Base-by-base conservation (phyloP, 2,797 vertebrate species). In the Chelonia mydas region DNA sequence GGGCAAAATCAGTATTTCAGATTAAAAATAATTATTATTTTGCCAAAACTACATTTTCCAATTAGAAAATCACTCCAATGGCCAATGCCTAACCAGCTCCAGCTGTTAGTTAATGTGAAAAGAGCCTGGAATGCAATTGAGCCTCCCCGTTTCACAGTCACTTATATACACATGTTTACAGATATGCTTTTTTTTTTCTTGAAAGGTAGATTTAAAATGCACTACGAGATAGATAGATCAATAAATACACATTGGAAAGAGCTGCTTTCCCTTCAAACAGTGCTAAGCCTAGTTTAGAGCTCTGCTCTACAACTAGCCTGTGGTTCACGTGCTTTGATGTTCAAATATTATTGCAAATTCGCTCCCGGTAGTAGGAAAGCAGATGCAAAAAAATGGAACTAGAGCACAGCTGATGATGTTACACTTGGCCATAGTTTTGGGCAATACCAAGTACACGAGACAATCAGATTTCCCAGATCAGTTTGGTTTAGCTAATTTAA, bases 171-270 rank as follows among this genome's bases (percentile, higher is more conserved):
- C n/a, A 19, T 1, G 11, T 31, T 45, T 57, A 17, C 41, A 82
- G 54, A 47, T 41, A 45, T 4, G 7, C 25, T 47, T 76, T 76
- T 27, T 76, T 45, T 27, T 76, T 47, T 27, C 25, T 47, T 76
- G 23, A 76, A 47, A 76, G 76, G 27, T 45, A 47, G 37, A 47
- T 12, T 17, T 37, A 28, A 82, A 11, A 45, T 59, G 17, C 81
- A 31, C 37, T 21, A 7, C 3, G 37, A 45, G 17, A 47, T 9
- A 57, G 17, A 47, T 10, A 59, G 19, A 82, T 41, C 41, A 41
- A 41, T 15, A 19, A 17, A 47, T 45, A n/a, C 59, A 21, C 0
- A 0, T 0, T 10, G 7, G 4, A 41, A 65, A 28, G 2, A 76
- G 45, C 51, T 28, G 0, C 17, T 81, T 90, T 81, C 78, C 49